phyloP scores from a whole-genome alignment of 2,797 vertebrate genomes.

The Schizopygopsis malacanthus region DNA sequence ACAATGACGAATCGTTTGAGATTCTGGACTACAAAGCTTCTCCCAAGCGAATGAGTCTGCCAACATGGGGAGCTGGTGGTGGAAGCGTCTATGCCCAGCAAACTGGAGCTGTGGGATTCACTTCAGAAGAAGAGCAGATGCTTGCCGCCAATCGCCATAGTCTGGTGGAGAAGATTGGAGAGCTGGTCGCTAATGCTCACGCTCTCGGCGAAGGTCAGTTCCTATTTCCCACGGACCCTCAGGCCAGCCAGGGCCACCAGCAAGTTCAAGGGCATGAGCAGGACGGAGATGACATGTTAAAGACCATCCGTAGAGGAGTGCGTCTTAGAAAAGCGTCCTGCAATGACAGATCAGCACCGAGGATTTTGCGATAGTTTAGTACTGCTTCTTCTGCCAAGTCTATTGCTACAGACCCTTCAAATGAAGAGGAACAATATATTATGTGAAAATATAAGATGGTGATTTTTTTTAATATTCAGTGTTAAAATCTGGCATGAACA shows the following conservation, averaged over 20 bases:
- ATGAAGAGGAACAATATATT: constrained; percentile 35
- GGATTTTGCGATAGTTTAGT: constrained; percentile 85
- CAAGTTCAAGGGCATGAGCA: constrained; percentile 56
- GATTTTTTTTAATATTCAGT: constrained; percentile 22
- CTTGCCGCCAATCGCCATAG: constrained; percentile 96
- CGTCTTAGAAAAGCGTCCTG: constrained; percentile 91
- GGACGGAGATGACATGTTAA: constrained; percentile 89
- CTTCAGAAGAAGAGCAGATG: constrained; percentile 84
- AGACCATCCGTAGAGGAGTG: constrained; percentile 93
- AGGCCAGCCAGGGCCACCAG: constrained; percentile 28
- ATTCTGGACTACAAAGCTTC: constrained; percentile 86
- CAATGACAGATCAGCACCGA: constrained; percentile 92
- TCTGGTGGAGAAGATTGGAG: constrained; percentile 97
- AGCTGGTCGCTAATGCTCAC: constrained; percentile 91
- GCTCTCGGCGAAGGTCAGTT: constrained; percentile 94
- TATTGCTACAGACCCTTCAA: constrained; percentile 32
- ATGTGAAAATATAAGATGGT: constrained; percentile 20
- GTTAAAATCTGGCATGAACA: constrained; percentile 41
- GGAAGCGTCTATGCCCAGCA: constrained; percentile 75
- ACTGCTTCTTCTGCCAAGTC: constrained; percentile 9
- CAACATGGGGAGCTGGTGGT: constrained; percentile 79
- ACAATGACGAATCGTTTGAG: constrained; percentile 75
- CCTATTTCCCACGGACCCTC: constrained; percentile 80
- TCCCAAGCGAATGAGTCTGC: constrained; percentile 90
- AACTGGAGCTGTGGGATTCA: constrained; percentile 56